Conservation (phyloP, 2,888 invertebrate genomes). For the Cryptophagus acutangulus region DNA sequence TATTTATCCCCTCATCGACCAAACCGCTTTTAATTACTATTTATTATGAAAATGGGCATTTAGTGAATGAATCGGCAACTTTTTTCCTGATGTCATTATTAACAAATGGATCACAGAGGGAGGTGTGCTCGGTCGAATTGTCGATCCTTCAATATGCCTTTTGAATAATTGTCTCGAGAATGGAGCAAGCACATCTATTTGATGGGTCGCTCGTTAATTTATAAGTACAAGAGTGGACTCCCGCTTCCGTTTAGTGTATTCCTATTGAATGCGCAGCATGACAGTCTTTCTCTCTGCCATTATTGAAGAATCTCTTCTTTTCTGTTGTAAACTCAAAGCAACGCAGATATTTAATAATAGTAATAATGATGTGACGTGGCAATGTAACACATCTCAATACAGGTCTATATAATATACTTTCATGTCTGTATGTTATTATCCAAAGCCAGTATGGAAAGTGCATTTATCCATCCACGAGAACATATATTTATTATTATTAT, state of each 20-base stretch:
- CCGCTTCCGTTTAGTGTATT: conserved; percentile 7
- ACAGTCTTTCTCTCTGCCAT: too few relatives aligned
- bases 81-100: not conserved
- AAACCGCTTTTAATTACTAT: too few relatives aligned
- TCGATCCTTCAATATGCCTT: not conserved
- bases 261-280: not conserved
- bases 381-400: conserved; percentile 5
- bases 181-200: not conserved
- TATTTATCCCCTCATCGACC: too few relatives aligned
- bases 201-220: not conserved
- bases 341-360: not conserved
- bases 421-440: conserved; percentile 6
- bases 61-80: conserved; percentile 1
- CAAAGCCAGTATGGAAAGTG: too few relatives aligned
- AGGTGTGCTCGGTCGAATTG: too few relatives aligned
- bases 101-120: not conserved
- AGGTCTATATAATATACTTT: too few relatives aligned
- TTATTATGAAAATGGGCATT: too few relatives aligned
- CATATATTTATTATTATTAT: conserved; percentile 3
- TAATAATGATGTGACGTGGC: conserved; percentile 5
- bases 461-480: too few relatives aligned
- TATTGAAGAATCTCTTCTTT: conserved; percentile 6
- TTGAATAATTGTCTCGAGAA: conserved; percentile 1
- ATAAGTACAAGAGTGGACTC: not conserved
- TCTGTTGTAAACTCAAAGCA: too few relatives aligned